These are phyloP conservation scores for Spondyliosoma cantharus DNA, from an alignment of 2,797 vertebrate genomes.

Conservation along the genomic window DNA sequence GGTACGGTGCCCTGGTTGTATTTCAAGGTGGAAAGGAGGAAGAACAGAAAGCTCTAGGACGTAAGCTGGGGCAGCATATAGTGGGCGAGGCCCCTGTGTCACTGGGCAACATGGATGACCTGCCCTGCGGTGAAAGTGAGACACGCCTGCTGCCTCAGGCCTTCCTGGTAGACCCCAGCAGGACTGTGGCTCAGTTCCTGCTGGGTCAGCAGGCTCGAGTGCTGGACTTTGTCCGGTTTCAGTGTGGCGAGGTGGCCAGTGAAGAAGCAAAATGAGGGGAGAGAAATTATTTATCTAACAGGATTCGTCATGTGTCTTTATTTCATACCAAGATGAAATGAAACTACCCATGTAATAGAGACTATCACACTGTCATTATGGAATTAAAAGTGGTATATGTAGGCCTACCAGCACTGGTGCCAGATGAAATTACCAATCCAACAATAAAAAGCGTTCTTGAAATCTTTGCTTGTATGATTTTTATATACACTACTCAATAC, in stretches of 20 bases:
- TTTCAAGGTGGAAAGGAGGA: slow-evolving; percentile 83
- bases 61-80: slow-evolving; percentile 90
- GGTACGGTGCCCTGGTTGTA: slow-evolving; percentile 90
- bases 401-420: not conserved
- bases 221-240: slow-evolving; percentile 91
- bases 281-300: not conserved
- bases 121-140: slow-evolving; percentile 86
- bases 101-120: slow-evolving; percentile 89
- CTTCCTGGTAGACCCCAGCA: slow-evolving; percentile 87
- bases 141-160: slow-evolving; percentile 91
- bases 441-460: slow-evolving; percentile 45
- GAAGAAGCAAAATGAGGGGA: slow-evolving; percentile 64
- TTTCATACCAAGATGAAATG: slow-evolving; percentile 37
- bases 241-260: slow-evolving; percentile 85
- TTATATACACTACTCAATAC: not conserved
- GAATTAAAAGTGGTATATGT: slow-evolving; percentile 32
- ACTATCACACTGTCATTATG: slow-evolving; percentile 24
- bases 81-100: slow-evolving; percentile 90
- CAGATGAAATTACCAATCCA: slow-evolving; percentile 43
- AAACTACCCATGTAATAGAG: not conserved
- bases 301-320: slow-evolving; percentile 13
- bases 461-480: not conserved
- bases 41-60: slow-evolving; percentile 82
- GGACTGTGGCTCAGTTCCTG: slow-evolving; percentile 90
- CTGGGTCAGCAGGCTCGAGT: slow-evolving; percentile 83